Evolutionary conservation across 2,888 invertebrate species (phyloP), one percentile per base, ranked within the genome.

Genomic region (Malacosoma neustria): DNA sequence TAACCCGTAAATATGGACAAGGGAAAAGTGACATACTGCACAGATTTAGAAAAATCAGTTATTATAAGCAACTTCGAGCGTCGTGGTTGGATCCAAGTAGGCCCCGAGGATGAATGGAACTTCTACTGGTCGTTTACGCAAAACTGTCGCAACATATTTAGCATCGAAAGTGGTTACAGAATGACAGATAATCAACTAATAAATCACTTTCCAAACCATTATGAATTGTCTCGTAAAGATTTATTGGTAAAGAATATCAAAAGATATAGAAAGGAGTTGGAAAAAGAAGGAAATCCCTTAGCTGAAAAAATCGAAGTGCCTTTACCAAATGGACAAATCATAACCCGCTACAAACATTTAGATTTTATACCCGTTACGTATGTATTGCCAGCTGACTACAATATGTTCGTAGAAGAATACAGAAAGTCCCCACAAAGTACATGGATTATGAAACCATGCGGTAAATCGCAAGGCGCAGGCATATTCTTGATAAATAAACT

Each of bases 371-470:
- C 98, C 0, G 90, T 95, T 3, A 98, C 98, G 0, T 98, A 95
- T 70, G 95, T 98, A 33, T 80, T 98, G 37, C 98, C 98, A 2
- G 95, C 96, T 31, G 98, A 98, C 73, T 98, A 98, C 71, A 97
- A 97, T 64, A 92, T 97, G 91, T 97, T 98, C 72, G 97, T 97
- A 1, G 97, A 97, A 65, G 97, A 97, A 61, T 98, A 97, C 65
- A 88, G 97, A 42, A 97, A 96, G 71, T 94, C 94, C 38, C 97
- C 97, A 0, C 94, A 94, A 58, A 95, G 95, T 48, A 98, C 97
- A 0, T 98, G 98, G 98, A 98, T 98, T 46, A 96, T 98, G 93
- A 98, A 98, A 72, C 98, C 98, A 0, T 96, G 96, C 66, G 97
- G 97, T 11, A 95, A 97, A 79, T 97, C 97, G 0, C 95, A 95